phyloP scores from a whole-genome alignment of 2,113 vertebrate genomes.

The Miniopterus natalensis region DNA sequence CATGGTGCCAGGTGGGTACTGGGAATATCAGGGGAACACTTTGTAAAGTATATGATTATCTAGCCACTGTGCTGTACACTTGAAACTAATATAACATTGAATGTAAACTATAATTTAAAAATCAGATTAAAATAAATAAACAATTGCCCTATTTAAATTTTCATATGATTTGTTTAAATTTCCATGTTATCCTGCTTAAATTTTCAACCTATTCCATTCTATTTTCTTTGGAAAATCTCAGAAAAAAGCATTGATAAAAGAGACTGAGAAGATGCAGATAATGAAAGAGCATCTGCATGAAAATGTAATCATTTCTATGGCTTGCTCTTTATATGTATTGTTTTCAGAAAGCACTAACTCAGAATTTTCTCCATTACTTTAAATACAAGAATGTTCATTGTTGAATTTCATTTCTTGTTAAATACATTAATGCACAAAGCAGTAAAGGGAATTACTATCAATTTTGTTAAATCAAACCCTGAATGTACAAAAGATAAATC shows the following conservation, averaged over 20 bases:
- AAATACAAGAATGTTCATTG: background rate
- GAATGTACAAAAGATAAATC: slow-evolving; percentile 59
- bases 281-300: background rate
- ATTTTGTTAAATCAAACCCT: slow-evolving; percentile 25
- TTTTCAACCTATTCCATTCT: background rate
- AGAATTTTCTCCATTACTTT: background rate
- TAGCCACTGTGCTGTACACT: background rate
- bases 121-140: background rate
- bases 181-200: background rate
- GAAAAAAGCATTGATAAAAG: background rate
- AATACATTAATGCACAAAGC: background rate
- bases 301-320: background rate
- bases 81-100: background rate
- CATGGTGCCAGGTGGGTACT: background rate
- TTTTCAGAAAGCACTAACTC: slow-evolving; percentile 20
- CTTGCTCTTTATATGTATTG: background rate
- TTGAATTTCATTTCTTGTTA: background rate
- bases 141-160: background rate
- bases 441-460: background rate
- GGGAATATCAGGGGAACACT: background rate
- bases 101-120: background rate
- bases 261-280: background rate
- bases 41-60: background rate
- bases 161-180: background rate
- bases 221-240: background rate